Evolutionary conservation across 92 coral and sea anemone species (phyloP).

Genomic region (Plumapathes pennacea): DNA sequence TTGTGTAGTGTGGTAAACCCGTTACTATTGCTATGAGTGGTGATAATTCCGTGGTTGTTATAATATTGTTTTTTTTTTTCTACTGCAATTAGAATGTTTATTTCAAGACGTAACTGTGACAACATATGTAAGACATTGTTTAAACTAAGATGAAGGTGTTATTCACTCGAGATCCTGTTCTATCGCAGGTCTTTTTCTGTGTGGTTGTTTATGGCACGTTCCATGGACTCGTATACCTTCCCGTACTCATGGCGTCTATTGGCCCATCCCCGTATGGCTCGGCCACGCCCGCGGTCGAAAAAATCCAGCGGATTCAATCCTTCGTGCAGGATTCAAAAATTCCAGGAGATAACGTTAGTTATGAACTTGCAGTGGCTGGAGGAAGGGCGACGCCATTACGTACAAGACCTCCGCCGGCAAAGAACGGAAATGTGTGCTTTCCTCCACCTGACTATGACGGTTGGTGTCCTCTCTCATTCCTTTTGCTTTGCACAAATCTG

Average conservation of each 20-base stretch:
- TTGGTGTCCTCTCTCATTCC: too few species aligned
- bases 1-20: too few species aligned
- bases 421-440: conserved; percentile 11
- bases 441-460: conserved; percentile 53
- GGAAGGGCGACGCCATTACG: conserved; percentile 15
- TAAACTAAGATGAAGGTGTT: too few species aligned
- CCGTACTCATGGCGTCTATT: conserved; percentile 78
- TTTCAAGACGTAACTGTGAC: too few species aligned
- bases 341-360: conserved; percentile 48
- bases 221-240: conserved; percentile 85
- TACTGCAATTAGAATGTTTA: too few species aligned
- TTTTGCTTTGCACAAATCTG: too few species aligned
- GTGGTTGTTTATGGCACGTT: conserved; percentile 91
- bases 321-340: conserved; percentile 54
- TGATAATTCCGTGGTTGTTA: too few species aligned
- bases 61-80: too few species aligned
- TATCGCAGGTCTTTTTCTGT: conserved; percentile 75
- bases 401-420: background rate
- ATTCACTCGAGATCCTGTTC: too few species aligned
- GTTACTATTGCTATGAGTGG: too few species aligned
- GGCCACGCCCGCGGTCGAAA: conserved; percentile 48
- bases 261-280: conserved; percentile 92
- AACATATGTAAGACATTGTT: too few species aligned
- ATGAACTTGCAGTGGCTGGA: conserved; percentile 42
- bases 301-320: conserved; percentile 20